A percentile compares a stretch with the other conserved stretches of the same genome.
Conservation (phyloP, 2,888 invertebrate species). For the Spicauda simplicius region DNA sequence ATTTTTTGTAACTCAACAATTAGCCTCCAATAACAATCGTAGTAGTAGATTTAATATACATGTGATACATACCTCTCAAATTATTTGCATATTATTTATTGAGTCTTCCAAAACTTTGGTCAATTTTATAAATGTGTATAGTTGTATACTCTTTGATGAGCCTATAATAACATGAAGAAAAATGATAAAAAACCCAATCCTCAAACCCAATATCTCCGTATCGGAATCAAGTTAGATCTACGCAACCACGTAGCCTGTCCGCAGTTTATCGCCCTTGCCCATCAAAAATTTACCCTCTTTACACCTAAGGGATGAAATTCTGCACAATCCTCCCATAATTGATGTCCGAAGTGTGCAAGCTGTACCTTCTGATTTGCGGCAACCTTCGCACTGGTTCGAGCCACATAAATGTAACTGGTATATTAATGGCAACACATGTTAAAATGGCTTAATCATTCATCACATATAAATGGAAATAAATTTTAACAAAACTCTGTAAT, state of each 20-base stretch:
- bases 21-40: too few relatives aligned
- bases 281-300: conserved; percentile 36
- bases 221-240: conserved; percentile 15
- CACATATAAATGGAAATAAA: too few relatives aligned
- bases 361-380: conserved; percentile 16
- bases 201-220: conserved; percentile 2
- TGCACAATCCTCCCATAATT: conserved; percentile 26
- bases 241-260: conserved; percentile 12
- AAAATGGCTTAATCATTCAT: too few relatives aligned
- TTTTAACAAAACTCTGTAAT: too few relatives aligned
- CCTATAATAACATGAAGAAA: too few relatives aligned
- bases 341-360: conserved; percentile 24
- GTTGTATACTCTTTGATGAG: too few relatives aligned
- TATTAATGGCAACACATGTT: not conserved
- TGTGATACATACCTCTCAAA: too few relatives aligned
- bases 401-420: not conserved
- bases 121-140: too few relatives aligned
- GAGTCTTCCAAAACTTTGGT: too few relatives aligned
- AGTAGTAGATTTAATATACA: too few relatives aligned
- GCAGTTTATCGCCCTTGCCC: conserved; percentile 32
- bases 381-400: not conserved
- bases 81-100: too few relatives aligned
- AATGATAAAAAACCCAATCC: conserved; percentile 1
- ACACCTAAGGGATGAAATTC: conserved; percentile 34
- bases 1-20: too few relatives aligned